Evolutionary conservation across 2,888 invertebrate species (phyloP).

Genomic region (Tetragonula carbonaria): DNA sequence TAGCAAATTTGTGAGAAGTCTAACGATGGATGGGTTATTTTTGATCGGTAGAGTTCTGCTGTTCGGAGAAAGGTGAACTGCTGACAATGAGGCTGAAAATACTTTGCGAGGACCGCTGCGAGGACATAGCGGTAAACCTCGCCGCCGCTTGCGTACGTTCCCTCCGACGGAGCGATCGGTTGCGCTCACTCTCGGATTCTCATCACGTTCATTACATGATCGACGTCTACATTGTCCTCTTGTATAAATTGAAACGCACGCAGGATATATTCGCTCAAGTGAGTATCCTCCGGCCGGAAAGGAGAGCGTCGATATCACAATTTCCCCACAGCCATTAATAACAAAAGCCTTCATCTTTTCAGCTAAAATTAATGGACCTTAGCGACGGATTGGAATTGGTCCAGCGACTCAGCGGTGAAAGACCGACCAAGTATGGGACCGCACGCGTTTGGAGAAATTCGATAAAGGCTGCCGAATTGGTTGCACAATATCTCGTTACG

Average conservation of each 20-base stretch:
- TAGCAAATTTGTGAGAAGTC: not conserved
- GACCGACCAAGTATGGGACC: conserved; percentile 84
- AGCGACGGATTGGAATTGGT: conserved; percentile 86
- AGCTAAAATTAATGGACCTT: conserved; percentile 86
- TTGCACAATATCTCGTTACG: conserved; percentile 86
- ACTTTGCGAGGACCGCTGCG: conserved; percentile 87
- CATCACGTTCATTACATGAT: conserved; percentile 86
- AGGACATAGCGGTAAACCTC: conserved; percentile 87
- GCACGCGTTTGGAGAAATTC: conserved; percentile 86
- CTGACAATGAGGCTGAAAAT: conserved; percentile 87
- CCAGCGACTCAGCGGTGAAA: conserved; percentile 84
- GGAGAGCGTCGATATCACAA: too few species aligned
- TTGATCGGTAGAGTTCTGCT: conserved; percentile 86
- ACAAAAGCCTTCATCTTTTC: conserved; percentile 52
- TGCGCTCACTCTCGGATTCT: conserved; percentile 81
- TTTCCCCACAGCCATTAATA: not conserved
- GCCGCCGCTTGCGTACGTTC: conserved; percentile 86
- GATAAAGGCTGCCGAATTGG: conserved; percentile 85
- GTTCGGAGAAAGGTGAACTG: conserved; percentile 86
- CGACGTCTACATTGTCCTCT: conserved; percentile 86
- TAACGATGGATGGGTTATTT: conserved; percentile 72
- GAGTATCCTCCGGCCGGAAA: conserved; percentile 56
- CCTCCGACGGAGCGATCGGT: conserved; percentile 82
- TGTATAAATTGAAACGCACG: conserved; percentile 86
- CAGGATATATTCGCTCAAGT: conserved; percentile 85